Conservation (phyloP, 2,888 invertebrate genomes). For the Sympetrum striolatum region DNA sequence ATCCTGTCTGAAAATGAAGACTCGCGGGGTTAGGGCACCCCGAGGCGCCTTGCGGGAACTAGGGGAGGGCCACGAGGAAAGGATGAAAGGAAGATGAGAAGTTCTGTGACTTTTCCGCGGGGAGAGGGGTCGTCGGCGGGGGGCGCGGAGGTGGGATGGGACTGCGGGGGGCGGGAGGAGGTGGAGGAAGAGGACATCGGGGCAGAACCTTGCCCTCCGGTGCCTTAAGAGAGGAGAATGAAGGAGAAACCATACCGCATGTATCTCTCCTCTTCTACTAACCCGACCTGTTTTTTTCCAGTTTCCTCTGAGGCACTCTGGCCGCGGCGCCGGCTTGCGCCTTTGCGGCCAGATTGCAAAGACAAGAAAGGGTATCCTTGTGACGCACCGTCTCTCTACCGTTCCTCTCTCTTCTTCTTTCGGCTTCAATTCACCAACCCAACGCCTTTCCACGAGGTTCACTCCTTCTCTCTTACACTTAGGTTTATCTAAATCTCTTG, state of each 20-base stretch:
- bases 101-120: neutral
- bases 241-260: neutral
- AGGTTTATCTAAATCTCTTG: too few relatives aligned
- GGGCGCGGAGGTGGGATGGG: too few relatives aligned
- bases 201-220: neutral
- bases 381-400: neutral
- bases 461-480: neutral
- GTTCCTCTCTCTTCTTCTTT: neutral
- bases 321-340: neutral
- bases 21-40: slow-evolving; percentile 33
- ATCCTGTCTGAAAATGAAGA: slow-evolving; percentile 42
- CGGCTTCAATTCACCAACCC: neutral
- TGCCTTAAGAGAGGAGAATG: neutral
- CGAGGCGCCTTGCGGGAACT: neutral
- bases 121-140: neutral
- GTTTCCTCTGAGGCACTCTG: neutral
- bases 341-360: neutral
- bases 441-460: neutral
- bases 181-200: neutral
- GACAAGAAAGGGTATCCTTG: neutral
- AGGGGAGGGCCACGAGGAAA: neutral
- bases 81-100: neutral
- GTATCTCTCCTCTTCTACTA: neutral
- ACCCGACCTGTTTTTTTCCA: neutral
- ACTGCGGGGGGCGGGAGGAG: neutral